Base-by-base conservation (phyloP, 2,888 invertebrate genomes). In the Erannis defoliaria region DNA sequence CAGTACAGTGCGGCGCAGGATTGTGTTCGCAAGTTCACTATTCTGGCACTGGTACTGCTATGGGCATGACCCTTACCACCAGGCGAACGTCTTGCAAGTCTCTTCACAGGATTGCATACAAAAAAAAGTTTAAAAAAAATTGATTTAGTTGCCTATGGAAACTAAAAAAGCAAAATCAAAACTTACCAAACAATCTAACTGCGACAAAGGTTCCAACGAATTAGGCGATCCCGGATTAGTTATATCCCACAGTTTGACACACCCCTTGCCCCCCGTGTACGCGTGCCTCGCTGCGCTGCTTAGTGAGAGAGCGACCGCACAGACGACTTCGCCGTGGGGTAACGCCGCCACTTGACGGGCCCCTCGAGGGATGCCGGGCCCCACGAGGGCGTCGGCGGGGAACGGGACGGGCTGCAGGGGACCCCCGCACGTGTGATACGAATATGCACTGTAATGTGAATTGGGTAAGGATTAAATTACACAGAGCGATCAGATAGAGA, bases 261-360 rank as follows among this genome's bases (percentile, higher is more conserved):
- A 98, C 26, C 99, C 98, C 90, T 99, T 99, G 67, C 99, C 99
- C 23, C 99, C 99, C 0, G 99, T 99, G 90, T 99, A 99, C n/a
- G 99, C 98, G 86, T 97, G 97, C 74, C 97, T 95, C 67, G 97
- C 96, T 63, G 96, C 96, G 81, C 95, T 93, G 6, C 75, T 69
- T 9, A 82, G 94, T 60, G 98, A 97, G 83, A 99, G 96, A 50
- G 99, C 99, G 49, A 99, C 99, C 0, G 99, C 99, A 86, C 99
- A 99, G 33, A 99, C 99, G 42, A 99, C 93, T 87, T 99, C 99
- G 6, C 99, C 99, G 88, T 99, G 99, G 66, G 96, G 97, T 67
- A 99, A 88, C 6, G 97, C 97, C 83, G 97, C 97, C 74, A 98
- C 97, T 82, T 97, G 97, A 12, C 98, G 94, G 45, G 98, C 98